Percentiles rank a stretch among this genome's conserved stretches.
These are phyloP conservation scores for Muscicapa comitata DNA, from an alignment of 2,797 vertebrate genomes.

Conservation along the genomic window DNA sequence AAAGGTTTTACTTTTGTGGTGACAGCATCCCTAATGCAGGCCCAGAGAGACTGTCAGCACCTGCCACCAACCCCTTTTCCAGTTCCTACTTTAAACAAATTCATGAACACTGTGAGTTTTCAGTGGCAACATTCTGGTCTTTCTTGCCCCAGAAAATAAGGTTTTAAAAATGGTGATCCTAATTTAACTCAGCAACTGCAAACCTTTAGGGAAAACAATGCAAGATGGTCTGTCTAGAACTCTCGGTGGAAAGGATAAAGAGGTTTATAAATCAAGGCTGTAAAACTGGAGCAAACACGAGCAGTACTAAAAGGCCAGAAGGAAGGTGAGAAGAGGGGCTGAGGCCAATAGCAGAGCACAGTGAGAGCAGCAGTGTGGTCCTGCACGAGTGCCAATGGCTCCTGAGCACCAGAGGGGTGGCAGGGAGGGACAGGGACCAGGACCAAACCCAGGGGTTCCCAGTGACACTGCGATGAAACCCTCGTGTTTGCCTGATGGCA, in stretches of 20 bases:
- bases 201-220: slow-evolving; percentile 35
- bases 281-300: slow-evolving; percentile 32
- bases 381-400: rapidly evolving
- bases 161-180: slow-evolving; percentile 41
- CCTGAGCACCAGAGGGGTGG: not conserved
- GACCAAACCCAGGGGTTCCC: not conserved
- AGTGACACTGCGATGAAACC: not conserved
- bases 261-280: slow-evolving; percentile 61
- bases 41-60: not conserved
- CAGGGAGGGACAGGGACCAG: not conserved
- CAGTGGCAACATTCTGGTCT: not conserved
- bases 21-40: not conserved
- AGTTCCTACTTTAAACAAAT: slow-evolving; percentile 14
- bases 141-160: slow-evolving; percentile 46
- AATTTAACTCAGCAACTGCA: slow-evolving; percentile 54
- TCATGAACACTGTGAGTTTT: not conserved
- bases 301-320: not conserved
- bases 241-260: slow-evolving; percentile 41
- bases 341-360: not conserved
- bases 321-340: not conserved
- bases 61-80: not conserved
- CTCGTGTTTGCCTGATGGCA: not conserved
- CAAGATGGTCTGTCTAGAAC: slow-evolving; percentile 52
- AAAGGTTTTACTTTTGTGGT: not conserved
- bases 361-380: not conserved